These are phyloP conservation scores for Gouania willdenowi DNA, from an alignment of 2,797 vertebrate genomes.

Conservation along the genomic window DNA sequence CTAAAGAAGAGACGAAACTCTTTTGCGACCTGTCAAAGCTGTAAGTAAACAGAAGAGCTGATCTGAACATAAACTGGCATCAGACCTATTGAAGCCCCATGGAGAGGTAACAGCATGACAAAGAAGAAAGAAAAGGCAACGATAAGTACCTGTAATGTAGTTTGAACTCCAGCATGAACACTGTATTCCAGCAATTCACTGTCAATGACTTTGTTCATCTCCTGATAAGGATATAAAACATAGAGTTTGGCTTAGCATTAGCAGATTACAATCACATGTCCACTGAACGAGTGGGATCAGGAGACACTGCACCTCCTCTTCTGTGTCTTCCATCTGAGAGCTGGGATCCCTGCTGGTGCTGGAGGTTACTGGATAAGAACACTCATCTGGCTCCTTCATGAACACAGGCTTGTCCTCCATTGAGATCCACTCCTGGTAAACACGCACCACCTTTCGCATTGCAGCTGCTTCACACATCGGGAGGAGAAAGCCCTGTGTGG, in stretches of 20 bases:
- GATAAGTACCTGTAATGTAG: slow-evolving; percentile 93
- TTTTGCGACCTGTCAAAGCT: no score
- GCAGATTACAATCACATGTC: no score
- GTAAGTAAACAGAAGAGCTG: no score
- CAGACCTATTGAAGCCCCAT: no score
- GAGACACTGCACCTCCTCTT: slow-evolving; percentile 82
- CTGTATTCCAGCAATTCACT: slow-evolving; percentile 82
- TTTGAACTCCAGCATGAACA: slow-evolving; percentile 87
- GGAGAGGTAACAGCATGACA: no score
- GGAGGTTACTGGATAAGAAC: slow-evolving; percentile 56
- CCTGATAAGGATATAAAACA: slow-evolving; percentile 48
- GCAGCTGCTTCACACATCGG: slow-evolving; percentile 97
- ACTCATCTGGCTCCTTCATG: slow-evolving; percentile 92
- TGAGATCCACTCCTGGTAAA: slow-evolving; percentile 98
- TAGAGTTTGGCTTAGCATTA: not conserved
- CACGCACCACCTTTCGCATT: slow-evolving; percentile 95
- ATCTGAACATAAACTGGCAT: no score
- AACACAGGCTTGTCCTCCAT: slow-evolving; percentile 96
- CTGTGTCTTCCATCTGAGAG: slow-evolving; percentile 69
- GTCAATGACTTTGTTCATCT: slow-evolving; percentile 76
- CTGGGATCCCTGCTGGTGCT: slow-evolving; percentile 50
- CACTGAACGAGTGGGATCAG: no score
- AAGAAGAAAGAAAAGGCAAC: not conserved
- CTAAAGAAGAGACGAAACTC: no score
- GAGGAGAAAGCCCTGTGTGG: slow-evolving; percentile 88